Conservation (phyloP, 2,113 vertebrate genomes). For the Cisticola juncidis region DNA sequence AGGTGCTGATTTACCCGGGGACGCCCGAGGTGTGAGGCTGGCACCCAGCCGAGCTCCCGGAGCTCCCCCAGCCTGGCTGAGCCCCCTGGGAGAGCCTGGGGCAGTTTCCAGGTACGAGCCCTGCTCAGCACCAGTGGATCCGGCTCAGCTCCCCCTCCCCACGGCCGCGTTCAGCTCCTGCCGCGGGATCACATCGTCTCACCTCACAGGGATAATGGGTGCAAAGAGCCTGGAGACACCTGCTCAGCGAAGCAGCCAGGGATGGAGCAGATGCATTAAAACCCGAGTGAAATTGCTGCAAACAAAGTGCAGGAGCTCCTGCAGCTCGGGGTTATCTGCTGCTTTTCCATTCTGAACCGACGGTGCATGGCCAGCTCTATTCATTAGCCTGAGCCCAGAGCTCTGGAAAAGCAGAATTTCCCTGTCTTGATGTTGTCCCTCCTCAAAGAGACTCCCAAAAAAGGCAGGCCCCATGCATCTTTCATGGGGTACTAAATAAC, state of each 20-base stretch:
- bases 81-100: not conserved
- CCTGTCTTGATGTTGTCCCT: not conserved
- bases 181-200: not conserved
- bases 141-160: not conserved
- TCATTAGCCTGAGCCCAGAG: not conserved
- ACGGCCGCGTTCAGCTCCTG: not conserved
- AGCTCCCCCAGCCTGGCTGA: not conserved
- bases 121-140: fast-evolving
- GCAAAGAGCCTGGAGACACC: not conserved
- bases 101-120: not conserved
- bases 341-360: not conserved
- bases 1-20: not conserved
- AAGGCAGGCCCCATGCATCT: not conserved
- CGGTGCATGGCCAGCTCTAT: not conserved
- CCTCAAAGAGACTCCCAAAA: not conserved
- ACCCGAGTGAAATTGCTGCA: not conserved
- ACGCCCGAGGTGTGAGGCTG: not conserved
- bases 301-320: not conserved
- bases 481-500: not conserved
- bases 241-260: not conserved
- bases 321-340: not conserved
- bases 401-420: not conserved
- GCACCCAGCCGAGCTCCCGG: not conserved
- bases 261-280: not conserved
- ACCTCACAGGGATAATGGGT: not conserved